Evolutionary conservation across 2,888 invertebrate genomes (phyloP), one percentile per base, ranked within the genome.

Genomic region (Cheilosia vulpina): DNA sequence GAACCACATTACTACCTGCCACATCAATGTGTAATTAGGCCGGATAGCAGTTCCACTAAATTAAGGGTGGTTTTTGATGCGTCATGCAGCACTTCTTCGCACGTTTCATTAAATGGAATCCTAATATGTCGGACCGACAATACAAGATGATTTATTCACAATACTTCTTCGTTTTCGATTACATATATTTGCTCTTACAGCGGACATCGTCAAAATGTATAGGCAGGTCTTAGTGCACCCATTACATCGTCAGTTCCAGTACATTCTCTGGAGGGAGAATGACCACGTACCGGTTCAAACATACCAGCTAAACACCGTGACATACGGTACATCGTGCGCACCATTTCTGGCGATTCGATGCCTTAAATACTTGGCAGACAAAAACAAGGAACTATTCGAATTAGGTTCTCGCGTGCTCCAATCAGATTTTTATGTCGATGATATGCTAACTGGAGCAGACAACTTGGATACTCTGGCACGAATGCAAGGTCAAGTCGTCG

Each of bases 171-270:
- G 69, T 4, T 85, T 88, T 71, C 80, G 87, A 0, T 53, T 76
- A 0, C 45, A 85, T 78, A 52, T 41, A 27, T 65, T 50, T 24
- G 57, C 65, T 1, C 43, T 75, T 6, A 75, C 57, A n/a, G 69
- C 77, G 6, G 87, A 87, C 43, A 85, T 87, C 17, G 76, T 69
- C 9, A 83, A 88, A 47, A 87, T 87, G 73, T 84, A 84, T 17
- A 75, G 81, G 17, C 68, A 81, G 57, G 55, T 87, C 11, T 13
- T 62, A n/a, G 41, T 87, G 4, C 58, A 65, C 15, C 77, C 82
- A 41, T 47, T 19, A 17, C 53, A 85, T 57, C 66, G 71, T 0
- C 53, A 19, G 2, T 83, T n/a, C 2, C 11, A 34, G 34, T 34
- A 9, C 34, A 34, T 34, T 34, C 34, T 34, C 9, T 34, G 34